Evolutionary conservation across 2,113 vertebrate species (phyloP).

Genomic region (Ovis aries): ARS-UI_Ramb_v3.0 NC_056076.1:34572501-34573000

Average conservation of each 20-base stretch:
- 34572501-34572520: neutral
- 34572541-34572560: neutral
- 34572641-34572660: neutral
- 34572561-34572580: neutral
- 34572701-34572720: neutral
- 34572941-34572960: neutral
- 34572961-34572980: neutral
- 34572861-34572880: neutral
- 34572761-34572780: neutral
- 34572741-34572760: neutral
- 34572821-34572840: neutral
- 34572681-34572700: neutral
- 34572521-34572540: neutral
- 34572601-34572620: neutral
- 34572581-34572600: neutral
- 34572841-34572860: neutral
- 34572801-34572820: neutral
- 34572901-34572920: neutral
- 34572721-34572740: neutral
- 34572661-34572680: neutral
- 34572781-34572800: neutral
- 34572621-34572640: neutral
- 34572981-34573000: neutral
- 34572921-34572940: neutral
- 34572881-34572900: neutral